A percentile compares a stretch with the other conserved stretches of the same genome.
These are phyloP conservation scores for Pseudachorutes palmiensis DNA, from an alignment of 1,140 invertebrate genomes.

Conservation along the genomic window DNA sequence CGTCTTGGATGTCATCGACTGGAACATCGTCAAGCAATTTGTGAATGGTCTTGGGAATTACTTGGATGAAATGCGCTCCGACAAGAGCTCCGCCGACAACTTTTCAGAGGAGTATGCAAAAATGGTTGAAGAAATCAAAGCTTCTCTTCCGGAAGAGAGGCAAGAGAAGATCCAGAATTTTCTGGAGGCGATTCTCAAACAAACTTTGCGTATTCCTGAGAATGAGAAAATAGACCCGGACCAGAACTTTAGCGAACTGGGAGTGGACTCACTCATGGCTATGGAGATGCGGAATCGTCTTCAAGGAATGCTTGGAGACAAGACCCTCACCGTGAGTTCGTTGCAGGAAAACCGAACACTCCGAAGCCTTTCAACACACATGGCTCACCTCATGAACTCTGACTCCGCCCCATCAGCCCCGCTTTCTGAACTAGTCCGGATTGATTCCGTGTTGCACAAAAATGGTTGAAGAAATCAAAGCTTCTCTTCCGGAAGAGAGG, in stretches of 20 bases:
- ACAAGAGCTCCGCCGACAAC: not conserved
- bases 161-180: constrained; percentile 8
- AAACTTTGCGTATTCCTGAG: not conserved
- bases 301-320: constrained; percentile 16
- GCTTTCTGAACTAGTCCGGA: not conserved
- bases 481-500: not conserved
- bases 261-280: constrained; percentile 15
- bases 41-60: constrained; percentile 3
- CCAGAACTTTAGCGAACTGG: constrained; percentile 15
- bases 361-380: constrained; percentile 7
- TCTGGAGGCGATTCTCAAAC: not conserved
- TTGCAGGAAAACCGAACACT: constrained; percentile 20
- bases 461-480: constrained; percentile 13
- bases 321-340: constrained; percentile 14
- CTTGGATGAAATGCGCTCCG: constrained; percentile 6
- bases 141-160: not conserved
- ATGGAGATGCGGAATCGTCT: constrained; percentile 17
- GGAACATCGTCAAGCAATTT: constrained; percentile 6
- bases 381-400: constrained; percentile 20
- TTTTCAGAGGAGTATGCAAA: not conserved
- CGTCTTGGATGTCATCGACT: not conserved
- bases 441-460: too few relatives aligned
- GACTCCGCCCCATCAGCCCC: not conserved
- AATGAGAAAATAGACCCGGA: constrained; percentile 8
- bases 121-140: constrained; percentile 13